Base-by-base conservation (phyloP, 2,113 vertebrate genomes). In the Calypte anna region DNA sequence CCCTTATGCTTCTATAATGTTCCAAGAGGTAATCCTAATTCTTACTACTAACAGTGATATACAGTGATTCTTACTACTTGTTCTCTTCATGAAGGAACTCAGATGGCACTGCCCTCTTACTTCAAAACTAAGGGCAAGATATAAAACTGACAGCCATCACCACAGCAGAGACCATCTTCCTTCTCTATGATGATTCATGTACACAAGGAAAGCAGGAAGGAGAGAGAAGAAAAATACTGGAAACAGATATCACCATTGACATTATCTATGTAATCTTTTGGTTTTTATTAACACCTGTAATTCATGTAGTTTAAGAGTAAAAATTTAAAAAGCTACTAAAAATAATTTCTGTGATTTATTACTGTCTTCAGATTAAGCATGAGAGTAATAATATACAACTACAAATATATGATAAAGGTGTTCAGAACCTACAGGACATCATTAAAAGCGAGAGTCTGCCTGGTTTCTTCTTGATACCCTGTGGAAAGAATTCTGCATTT, bases 181-280 rank as follows among this genome's bases (percentile, higher is more conserved):
- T 24, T 62, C 30, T 63, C 31, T 62, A 8, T 40, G 22, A 7
- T 2, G 3, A 40, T 67, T 70, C 3, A 13, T 0, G 0, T 36
- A 75, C 17, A 7, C 25, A 68, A 59, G 16, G 43, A 44, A 90
- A 93, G 57, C 46, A 89, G 67, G 38, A 63, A 3, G 22, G 21
- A 93, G 12, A 30, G 28, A 78, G 6, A 82, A n/a, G 64, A 62
- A 22, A 2, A 7, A 43, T 44, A 79, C 21, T 55, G 20, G 38
- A 79, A 85, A 62, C 5, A 64, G 33, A 14, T 38, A 23, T 9
- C 12, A 31, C 64, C 20, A 43, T 22, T 51, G 57, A 78, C 17
- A 28, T 43, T 33, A 82, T 24, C n/a, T 63, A 57, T 14, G 25
- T 79, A 31, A 5, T 38, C 31, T 73, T 72, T 38, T 43, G 25